phyloP scores from a whole-genome alignment of 1,140 invertebrate genomes.

The Sinella curviseta region DNA sequence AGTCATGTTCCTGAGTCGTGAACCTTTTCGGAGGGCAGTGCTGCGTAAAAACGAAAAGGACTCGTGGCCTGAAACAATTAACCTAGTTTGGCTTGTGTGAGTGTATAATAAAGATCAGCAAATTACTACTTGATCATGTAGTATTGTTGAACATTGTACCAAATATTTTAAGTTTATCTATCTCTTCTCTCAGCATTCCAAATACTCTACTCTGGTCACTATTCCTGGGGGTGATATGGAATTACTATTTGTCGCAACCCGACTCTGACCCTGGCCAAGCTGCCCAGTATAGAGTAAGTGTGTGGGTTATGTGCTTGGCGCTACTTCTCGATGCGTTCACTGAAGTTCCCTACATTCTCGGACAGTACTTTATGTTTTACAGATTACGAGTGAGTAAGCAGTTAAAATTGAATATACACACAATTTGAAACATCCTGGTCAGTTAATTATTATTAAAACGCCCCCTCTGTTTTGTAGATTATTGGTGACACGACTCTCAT shows the following conservation, averaged over 20 bases:
- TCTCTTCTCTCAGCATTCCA: slow-evolving; percentile 66
- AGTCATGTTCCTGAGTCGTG: slow-evolving; percentile 84
- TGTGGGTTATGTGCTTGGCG: slow-evolving; percentile 75
- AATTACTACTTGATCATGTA: not conserved
- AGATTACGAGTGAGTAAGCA: slow-evolving; percentile 72
- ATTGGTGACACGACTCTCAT: slow-evolving; percentile 76
- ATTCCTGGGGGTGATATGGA: slow-evolving; percentile 81
- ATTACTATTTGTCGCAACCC: slow-evolving; percentile 70
- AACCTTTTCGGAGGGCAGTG: slow-evolving; percentile 88
- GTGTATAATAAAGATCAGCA: slow-evolving; percentile 51
- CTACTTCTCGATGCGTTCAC: slow-evolving; percentile 79
- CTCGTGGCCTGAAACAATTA: slow-evolving; percentile 85
- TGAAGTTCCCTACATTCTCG: slow-evolving; percentile 75
- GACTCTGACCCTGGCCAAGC: slow-evolving; percentile 62
- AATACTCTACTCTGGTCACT: slow-evolving; percentile 68
- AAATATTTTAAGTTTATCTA: too few species aligned
- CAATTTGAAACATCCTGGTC: too few species aligned
- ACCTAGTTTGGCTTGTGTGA: slow-evolving; percentile 90
- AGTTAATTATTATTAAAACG: too few species aligned
- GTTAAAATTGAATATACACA: too few species aligned
- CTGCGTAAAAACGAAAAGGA: slow-evolving; percentile 71
- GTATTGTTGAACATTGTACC: too few species aligned
- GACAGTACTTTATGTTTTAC: slow-evolving; percentile 86
- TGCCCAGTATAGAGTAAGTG: slow-evolving; percentile 75
- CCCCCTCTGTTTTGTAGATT: slow-evolving; percentile 58